These are phyloP conservation scores for Hyperopisus bebe DNA, from an alignment of 2,113 vertebrate species.

Conservation along the genomic window DNA sequence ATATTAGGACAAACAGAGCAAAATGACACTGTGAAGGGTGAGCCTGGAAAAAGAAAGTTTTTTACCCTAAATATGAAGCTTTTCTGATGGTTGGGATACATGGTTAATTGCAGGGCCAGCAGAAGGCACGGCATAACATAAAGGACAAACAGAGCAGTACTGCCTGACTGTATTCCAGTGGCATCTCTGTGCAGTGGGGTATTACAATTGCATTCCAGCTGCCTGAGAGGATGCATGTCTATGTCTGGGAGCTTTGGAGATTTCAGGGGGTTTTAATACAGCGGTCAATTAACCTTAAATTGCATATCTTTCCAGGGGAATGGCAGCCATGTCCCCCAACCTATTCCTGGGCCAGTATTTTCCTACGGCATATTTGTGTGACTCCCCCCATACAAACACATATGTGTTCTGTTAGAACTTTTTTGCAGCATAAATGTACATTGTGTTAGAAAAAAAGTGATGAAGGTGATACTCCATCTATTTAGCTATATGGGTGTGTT, in stretches of 20 bases:
- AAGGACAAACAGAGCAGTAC: conserved; percentile 16
- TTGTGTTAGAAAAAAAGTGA: not conserved
- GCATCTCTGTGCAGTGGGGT: conserved; percentile 22
- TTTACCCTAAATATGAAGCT: not conserved
- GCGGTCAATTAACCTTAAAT: not conserved
- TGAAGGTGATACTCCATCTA: not conserved
- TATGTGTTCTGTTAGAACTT: not conserved
- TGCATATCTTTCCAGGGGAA: not conserved
- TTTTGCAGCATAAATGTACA: not conserved
- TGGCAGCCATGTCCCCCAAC: not conserved
- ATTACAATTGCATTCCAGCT: conserved; percentile 23
- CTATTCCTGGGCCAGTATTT: not conserved
- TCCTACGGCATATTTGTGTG: not conserved
- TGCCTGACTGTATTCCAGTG: conserved; percentile 1
- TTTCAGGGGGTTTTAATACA: not conserved
- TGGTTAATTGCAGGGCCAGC: not conserved
- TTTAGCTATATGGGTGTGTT: not conserved
- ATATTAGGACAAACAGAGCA: not conserved
- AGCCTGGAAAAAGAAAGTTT: not conserved
- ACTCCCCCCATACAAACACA: not conserved
- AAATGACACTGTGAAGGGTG: not conserved
- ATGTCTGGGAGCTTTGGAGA: conserved; percentile 7
- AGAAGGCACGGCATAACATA: conserved; percentile 17
- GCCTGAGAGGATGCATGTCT: conserved; percentile 17
- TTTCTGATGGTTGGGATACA: not conserved